These are phyloP conservation scores for Tenthredo distinguenda DNA, from an alignment of 2,888 invertebrate species.

Conservation along the genomic window DNA sequence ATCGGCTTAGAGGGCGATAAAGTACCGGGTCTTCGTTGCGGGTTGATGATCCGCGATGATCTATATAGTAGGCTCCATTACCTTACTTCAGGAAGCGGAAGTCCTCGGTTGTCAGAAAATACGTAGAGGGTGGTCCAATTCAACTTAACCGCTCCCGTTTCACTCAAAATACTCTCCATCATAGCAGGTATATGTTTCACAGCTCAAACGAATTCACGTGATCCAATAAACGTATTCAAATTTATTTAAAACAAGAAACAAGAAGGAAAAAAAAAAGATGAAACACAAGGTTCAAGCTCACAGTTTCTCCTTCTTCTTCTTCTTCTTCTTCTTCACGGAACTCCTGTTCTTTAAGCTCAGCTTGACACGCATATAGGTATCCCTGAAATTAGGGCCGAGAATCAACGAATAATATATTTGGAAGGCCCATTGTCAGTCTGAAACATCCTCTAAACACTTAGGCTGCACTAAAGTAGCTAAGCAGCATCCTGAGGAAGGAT, in stretches of 20 bases:
- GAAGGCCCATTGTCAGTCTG: background rate
- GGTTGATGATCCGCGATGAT: constrained; percentile 43
- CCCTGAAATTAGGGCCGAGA: background rate
- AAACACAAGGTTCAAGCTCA: background rate
- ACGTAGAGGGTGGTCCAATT: background rate
- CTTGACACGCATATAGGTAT: background rate
- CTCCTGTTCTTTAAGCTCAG: background rate
- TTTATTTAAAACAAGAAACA: background rate
- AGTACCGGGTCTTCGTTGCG: constrained; percentile 41
- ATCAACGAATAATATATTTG: background rate
- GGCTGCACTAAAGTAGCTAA: background rate
- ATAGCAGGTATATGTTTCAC: background rate
- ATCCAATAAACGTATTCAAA: background rate
- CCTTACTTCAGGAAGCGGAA: constrained; percentile 23
- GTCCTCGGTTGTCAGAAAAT: constrained; percentile 21
- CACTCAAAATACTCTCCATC: background rate
- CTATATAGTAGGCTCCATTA: constrained; percentile 29
- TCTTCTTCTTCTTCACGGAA: background rate
- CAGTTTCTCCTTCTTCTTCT: background rate
- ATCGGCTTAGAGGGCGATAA: constrained; percentile 50
- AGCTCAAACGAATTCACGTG: background rate
- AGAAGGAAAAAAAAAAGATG: background rate
- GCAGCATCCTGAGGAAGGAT: background rate
- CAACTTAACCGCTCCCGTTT: background rate
- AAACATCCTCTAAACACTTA: background rate